phyloP scores from a whole-genome alignment of 2,797 vertebrate genomes.

The Rhodeus uyekii region DNA sequence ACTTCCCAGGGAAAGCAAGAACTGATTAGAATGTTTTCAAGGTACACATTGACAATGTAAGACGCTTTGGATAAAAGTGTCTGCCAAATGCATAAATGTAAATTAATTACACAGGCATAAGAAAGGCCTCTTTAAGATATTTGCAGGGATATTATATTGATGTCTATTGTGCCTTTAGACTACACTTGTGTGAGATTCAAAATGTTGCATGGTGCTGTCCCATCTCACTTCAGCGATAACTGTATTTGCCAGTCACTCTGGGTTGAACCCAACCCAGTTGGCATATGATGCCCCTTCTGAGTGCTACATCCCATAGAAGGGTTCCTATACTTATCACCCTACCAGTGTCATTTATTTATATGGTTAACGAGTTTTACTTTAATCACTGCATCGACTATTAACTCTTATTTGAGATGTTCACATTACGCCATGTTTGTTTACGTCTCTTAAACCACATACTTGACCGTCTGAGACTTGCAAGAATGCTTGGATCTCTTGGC shows the following conservation, averaged over 20 bases:
- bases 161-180: background rate
- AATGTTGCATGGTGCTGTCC: background rate
- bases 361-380: background rate
- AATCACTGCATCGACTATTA: background rate
- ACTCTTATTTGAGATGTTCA: background rate
- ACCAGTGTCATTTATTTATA: background rate
- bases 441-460: background rate
- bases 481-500: slow-evolving; percentile 38
- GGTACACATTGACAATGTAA: too few species aligned
- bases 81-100: too few species aligned
- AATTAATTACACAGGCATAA: background rate
- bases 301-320: background rate
- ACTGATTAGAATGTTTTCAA: too few species aligned
- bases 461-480: slow-evolving; percentile 32
- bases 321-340: background rate
- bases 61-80: too few species aligned
- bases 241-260: background rate
- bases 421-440: slow-evolving; percentile 5
- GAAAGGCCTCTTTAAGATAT: background rate
- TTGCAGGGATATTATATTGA: slow-evolving; percentile 4
- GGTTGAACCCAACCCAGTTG: background rate
- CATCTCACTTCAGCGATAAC: background rate
- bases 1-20: too few species aligned
- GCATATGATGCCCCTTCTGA: background rate
- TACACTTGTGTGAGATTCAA: slow-evolving; percentile 7